Evolutionary conservation across 2,888 invertebrate species (phyloP).

Genomic region (Mayetiola destructor): DNA sequence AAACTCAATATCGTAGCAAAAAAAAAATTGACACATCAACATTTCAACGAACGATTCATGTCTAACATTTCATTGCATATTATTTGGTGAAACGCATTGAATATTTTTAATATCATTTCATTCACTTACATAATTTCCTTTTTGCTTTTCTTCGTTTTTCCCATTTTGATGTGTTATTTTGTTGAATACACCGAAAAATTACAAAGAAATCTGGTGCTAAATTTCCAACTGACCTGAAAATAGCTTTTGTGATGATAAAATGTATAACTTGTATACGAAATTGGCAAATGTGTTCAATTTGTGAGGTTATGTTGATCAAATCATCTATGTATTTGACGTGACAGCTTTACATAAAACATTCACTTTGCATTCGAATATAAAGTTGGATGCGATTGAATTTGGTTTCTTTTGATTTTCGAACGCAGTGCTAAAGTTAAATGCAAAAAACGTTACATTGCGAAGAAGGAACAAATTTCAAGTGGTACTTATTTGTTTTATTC

Average conservation of each 20-base stretch:
- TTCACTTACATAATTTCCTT: constrained; percentile 60
- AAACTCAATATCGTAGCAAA: not conserved
- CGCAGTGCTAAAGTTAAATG: no score
- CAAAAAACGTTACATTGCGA: no score
- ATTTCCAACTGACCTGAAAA: not conserved
- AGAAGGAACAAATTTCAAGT: no score
- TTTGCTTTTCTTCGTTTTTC: constrained; percentile 69
- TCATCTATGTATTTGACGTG: not conserved
- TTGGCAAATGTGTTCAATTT: constrained; percentile 3
- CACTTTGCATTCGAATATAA: no score
- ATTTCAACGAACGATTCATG: not conserved
- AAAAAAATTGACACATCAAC: constrained; percentile 8
- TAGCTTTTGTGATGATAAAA: not conserved
- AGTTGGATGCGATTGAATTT: no score
- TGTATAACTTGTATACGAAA: not conserved
- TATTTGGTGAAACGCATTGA: not conserved
- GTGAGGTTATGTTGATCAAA: not conserved
- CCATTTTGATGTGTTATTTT: constrained; percentile 38
- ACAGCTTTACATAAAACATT: not conserved
- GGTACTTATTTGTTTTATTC: no score
- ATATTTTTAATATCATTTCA: constrained; percentile 19
- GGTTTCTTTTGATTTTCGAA: no score
- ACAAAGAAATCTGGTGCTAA: not conserved
- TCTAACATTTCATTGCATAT: not conserved
- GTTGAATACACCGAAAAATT: not conserved